Evolutionary conservation across 2,888 invertebrate species (phyloP).

Genomic region (Magallana nippona): DNA sequence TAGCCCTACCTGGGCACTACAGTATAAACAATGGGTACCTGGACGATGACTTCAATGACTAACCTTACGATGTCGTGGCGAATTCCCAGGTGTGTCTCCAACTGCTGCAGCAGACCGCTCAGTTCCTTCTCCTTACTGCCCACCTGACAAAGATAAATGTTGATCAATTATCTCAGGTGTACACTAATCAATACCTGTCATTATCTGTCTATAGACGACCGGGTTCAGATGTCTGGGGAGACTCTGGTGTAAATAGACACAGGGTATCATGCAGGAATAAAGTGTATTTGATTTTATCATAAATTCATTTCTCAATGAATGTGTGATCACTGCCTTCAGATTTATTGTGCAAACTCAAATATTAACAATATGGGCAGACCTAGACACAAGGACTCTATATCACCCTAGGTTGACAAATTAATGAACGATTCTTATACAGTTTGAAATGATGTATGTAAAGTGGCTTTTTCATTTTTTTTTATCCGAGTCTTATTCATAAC

Average conservation of each 20-base stretch:
- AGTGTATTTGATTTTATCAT: not conserved
- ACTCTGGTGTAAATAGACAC: not conserved
- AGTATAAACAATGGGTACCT: too few relatives aligned
- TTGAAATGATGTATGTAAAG: too few relatives aligned
- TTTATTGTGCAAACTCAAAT: too few relatives aligned
- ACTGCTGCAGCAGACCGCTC: constrained; percentile 48
- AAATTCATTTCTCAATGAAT: not conserved
- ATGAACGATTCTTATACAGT: too few relatives aligned
- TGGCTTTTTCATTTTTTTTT: too few relatives aligned
- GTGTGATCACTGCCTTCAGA: too few relatives aligned
- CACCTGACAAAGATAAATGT: constrained; percentile 11
- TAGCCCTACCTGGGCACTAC: too few relatives aligned
- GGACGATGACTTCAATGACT: constrained; percentile 45
- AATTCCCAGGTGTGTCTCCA: constrained; percentile 63
- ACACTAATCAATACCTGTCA: not conserved
- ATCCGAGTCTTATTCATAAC: too few relatives aligned
- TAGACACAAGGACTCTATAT: too few relatives aligned
- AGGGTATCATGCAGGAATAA: not conserved
- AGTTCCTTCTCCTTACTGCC: constrained; percentile 6
- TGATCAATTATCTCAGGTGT: constrained; percentile 16
- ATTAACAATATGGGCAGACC: too few relatives aligned
- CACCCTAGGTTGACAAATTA: too few relatives aligned
- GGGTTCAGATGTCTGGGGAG: not conserved
- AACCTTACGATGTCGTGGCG: constrained; percentile 70
- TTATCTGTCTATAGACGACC: constrained; percentile 9